These are phyloP conservation scores for Xanthia icteritia DNA, from an alignment of 2,888 invertebrate species.

Conservation along the genomic window DNA sequence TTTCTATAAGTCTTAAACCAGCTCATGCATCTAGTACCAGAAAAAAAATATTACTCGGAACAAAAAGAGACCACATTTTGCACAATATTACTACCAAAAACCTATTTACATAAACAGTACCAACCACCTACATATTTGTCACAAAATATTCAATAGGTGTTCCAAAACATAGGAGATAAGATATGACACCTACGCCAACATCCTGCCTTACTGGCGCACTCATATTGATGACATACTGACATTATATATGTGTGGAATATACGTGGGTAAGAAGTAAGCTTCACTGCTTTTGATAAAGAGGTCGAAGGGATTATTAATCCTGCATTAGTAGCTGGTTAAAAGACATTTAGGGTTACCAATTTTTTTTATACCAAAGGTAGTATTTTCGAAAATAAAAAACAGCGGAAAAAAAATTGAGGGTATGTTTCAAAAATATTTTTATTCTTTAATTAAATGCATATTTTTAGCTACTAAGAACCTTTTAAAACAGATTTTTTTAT, in stretches of 20 bases:
- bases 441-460: too few relatives aligned
- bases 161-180: constrained; percentile 52
- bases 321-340: neutral
- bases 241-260: constrained; percentile 2
- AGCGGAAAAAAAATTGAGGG: too few relatives aligned
- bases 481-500: too few relatives aligned
- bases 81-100: neutral
- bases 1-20: neutral
- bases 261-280: neutral
- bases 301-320: neutral
- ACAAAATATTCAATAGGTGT: constrained; percentile 53
- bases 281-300: neutral
- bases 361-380: too few relatives aligned
- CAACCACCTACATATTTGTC: constrained; percentile 31
- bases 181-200: constrained; percentile 54
- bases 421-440: too few relatives aligned
- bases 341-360: neutral
- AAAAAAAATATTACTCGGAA: neutral
- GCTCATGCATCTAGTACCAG: neutral
- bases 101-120: constrained; percentile 34
- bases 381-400: too few relatives aligned
- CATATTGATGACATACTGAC: constrained; percentile 35
- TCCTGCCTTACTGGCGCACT: constrained; percentile 48
- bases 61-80: neutral
- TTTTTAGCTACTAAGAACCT: too few relatives aligned